phyloP scores from a whole-genome alignment of 2,888 invertebrate genomes.

The Sarcophaga caerulescens region DNA sequence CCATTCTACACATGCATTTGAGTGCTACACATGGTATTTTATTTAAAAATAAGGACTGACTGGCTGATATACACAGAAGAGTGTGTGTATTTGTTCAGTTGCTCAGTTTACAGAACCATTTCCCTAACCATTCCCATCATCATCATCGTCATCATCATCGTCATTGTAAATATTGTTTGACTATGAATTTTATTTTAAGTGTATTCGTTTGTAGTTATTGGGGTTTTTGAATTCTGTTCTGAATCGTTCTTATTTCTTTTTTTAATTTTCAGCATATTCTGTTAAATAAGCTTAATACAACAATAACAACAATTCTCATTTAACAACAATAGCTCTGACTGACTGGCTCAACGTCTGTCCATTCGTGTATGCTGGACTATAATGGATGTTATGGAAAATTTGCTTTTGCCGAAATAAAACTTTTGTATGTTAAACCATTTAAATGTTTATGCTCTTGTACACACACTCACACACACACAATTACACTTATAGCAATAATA shows the following conservation, averaged over 20 bases:
- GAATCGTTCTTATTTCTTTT: background rate
- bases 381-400: constrained; percentile 58
- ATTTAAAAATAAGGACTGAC: background rate
- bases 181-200: constrained; percentile 63
- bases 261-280: constrained; percentile 21
- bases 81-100: constrained; percentile 49
- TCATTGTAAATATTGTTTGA: constrained; percentile 24
- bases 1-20: constrained; percentile 16
- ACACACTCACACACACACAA: background rate
- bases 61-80: background rate
- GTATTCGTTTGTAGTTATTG: constrained; percentile 52
- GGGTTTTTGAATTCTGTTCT: constrained; percentile 33
- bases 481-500: background rate
- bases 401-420: constrained; percentile 61
- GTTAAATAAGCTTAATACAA: constrained; percentile 2
- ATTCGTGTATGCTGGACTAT: background rate
- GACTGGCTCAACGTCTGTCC: background rate
- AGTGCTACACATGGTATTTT: background rate
- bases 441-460: constrained; percentile 59
- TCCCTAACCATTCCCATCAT: constrained; percentile 20
- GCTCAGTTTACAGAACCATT: constrained; percentile 57
- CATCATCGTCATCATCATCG: constrained; percentile 16
- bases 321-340: background rate
- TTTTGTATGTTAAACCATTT: constrained; percentile 64
- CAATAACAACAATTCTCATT: background rate